Base-by-base conservation (phyloP, 2,113 vertebrate genomes). In the Gadus chalcogrammus region DNA sequence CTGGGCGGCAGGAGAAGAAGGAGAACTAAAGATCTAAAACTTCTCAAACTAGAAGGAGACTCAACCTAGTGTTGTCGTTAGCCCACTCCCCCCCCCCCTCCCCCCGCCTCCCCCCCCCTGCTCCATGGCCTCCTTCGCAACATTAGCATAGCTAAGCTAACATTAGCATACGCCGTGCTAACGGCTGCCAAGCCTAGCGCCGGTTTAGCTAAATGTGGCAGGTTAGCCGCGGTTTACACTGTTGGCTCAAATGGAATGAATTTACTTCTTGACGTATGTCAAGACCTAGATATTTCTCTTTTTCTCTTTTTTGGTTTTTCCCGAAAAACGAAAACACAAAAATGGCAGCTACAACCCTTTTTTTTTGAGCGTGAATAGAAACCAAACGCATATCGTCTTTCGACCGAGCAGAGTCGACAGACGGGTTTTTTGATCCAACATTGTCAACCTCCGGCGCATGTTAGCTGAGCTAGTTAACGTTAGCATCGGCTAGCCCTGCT, bases 41-140 rank as follows among this genome's bases (percentile, higher is more conserved):
- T 64, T 76, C 70, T 81, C 76, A 17, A 73, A 83, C 74, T 72
- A 76, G 76, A 84, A 82, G 77, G 81, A 76, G 62, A 78, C 77
- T 73, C 75, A 35, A 52, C 77, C 73, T 71, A 71, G 70, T 38
- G 2, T 73, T 38, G 58, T 83, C 68, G 78, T 69, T 62, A 73
- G 61, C 68, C 72, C 70, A 24, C 24, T 24, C 24, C 24, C 24
- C 24, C 24, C 24, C 2, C 24, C 24, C 24, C 24, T 24, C 24
- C 24, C 24, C 24, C 24, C 24, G 1, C 24, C 2, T 1, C 24
- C 24, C 22, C 1, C 22, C 58, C 58, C 20, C 58, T 62, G 74
- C 74, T 75, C 65, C 73, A 72, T 74, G 15, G 64, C 64, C 64
- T 24, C 73, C 81, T 75, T 24, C 77, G 79, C 79, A 73, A 76